phyloP scores from a whole-genome alignment of 2,797 vertebrate genomes.

The Austrolebias charrua region DNA sequence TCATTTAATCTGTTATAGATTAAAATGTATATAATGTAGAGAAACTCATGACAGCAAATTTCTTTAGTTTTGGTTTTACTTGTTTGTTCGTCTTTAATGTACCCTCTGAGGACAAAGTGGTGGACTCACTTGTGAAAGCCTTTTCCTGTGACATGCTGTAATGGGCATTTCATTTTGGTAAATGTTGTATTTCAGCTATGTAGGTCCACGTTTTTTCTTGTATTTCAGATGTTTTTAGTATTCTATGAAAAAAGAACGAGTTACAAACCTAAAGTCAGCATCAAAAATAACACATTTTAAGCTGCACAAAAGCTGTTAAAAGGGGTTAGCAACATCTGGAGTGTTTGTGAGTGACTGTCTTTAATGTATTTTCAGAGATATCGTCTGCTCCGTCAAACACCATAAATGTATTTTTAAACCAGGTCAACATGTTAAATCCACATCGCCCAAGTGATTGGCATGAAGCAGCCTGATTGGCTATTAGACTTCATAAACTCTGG shows the following conservation, averaged over 20 bases:
- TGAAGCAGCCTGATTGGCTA: too few relatives aligned
- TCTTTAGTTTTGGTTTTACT: conserved; percentile 4
- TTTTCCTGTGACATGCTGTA: conserved; percentile 25
- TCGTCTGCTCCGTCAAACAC: too few relatives aligned
- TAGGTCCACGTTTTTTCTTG: conserved; percentile 25
- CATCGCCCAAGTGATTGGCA: too few relatives aligned
- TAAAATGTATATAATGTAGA: conserved; percentile 40
- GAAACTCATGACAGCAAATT: conserved; percentile 21
- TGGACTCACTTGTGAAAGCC: conserved; percentile 18
- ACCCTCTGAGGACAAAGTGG: conserved; percentile 23
- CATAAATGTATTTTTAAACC: too few relatives aligned
- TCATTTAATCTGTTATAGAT: conserved; percentile 12
- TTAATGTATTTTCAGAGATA: too few relatives aligned
- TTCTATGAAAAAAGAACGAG: neutral
- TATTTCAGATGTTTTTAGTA: conserved; percentile 20
- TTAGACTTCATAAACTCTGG: neutral
- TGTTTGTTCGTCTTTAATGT: conserved; percentile 17
- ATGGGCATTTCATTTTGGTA: conserved; percentile 44
- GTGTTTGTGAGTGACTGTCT: too few relatives aligned
- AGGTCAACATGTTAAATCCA: too few relatives aligned
- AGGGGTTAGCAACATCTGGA: neutral
- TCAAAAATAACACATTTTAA: neutral
- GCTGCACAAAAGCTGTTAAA: too few relatives aligned
- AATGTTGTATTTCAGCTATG: conserved; percentile 28
- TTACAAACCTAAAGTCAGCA: conserved; percentile 19